A percentile compares a stretch with the other conserved stretches of the same genome.
Evolutionary conservation across 2,888 invertebrate genomes (phyloP).

Genomic region (Hypomecis punctinalis): DNA sequence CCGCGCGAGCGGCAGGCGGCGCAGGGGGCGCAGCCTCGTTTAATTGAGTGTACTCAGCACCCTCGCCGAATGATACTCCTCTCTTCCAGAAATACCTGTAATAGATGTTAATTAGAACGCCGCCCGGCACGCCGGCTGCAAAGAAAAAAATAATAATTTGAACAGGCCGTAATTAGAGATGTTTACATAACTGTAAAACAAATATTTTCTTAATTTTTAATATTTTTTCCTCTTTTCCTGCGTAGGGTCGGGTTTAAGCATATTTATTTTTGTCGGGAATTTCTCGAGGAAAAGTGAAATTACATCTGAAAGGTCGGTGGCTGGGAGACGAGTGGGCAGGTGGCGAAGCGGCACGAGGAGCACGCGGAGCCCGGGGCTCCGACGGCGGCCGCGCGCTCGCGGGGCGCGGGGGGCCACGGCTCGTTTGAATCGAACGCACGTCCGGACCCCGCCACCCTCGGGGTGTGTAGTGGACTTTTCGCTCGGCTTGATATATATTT

Average conservation of each 20-base stretch:
- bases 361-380: slow-evolving; percentile 29
- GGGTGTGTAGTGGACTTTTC: slow-evolving; percentile 84
- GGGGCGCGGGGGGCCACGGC: slow-evolving; percentile 65
- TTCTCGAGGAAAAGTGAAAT: slow-evolving; percentile 77
- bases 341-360: slow-evolving; percentile 20
- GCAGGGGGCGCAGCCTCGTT: slow-evolving; percentile 62
- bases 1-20: slow-evolving; percentile 36
- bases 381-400: slow-evolving; percentile 21
- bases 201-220: slow-evolving; percentile 84
- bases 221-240: slow-evolving; percentile 74
- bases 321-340: slow-evolving; percentile 40
- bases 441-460: slow-evolving; percentile 72
- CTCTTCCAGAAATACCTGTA: slow-evolving; percentile 81
- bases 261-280: slow-evolving; percentile 78
- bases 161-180: slow-evolving; percentile 84
- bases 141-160: slow-evolving; percentile 82
- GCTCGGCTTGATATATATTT: slow-evolving; percentile 83
- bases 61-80: slow-evolving; percentile 81
- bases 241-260: slow-evolving; percentile 80
- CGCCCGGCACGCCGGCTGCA: slow-evolving; percentile 69
- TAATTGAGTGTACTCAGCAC: slow-evolving; percentile 84
- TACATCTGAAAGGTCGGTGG: slow-evolving; percentile 67
- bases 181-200: slow-evolving; percentile 83
- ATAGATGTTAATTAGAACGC: slow-evolving; percentile 83
- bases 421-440: slow-evolving; percentile 84